phyloP scores from a whole-genome alignment of 2,888 invertebrate species.

The Drymonia ruficornis region DNA sequence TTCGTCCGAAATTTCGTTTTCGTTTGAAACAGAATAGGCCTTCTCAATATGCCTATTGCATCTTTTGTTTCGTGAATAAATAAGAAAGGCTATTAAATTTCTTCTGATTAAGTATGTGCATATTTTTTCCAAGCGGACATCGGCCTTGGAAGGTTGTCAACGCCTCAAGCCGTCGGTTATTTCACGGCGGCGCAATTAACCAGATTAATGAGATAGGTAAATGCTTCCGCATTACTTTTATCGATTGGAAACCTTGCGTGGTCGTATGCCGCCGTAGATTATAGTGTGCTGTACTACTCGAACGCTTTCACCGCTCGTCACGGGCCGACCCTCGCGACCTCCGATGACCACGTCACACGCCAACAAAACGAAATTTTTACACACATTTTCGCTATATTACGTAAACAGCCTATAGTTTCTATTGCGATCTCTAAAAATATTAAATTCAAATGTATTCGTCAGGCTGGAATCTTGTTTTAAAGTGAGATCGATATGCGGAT shows the following conservation, averaged over 20 bases:
- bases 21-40: too few species aligned
- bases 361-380: slow-evolving; percentile 18
- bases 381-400: slow-evolving; percentile 15
- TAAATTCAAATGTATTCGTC: slow-evolving; percentile 3
- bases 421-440: slow-evolving; percentile 1
- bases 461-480: not conserved
- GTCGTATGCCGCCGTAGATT: slow-evolving; percentile 20
- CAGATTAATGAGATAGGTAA: slow-evolving; percentile 32
- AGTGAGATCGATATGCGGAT: not conserved
- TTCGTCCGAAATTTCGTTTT: too few species aligned
- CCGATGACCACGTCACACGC: slow-evolving; percentile 31
- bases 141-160: slow-evolving; percentile 1
- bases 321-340: slow-evolving; percentile 46
- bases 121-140: not conserved
- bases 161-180: slow-evolving; percentile 6
- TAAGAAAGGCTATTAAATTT: not conserved
- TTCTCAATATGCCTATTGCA: too few species aligned
- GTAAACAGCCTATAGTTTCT: slow-evolving; percentile 10
- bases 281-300: slow-evolving; percentile 23
- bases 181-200: slow-evolving; percentile 29
- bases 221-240: slow-evolving; percentile 41
- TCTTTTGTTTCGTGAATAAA: not conserved
- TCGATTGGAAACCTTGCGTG: slow-evolving; percentile 41
- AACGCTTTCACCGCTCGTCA: slow-evolving; percentile 44
- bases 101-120: not conserved